Evolutionary conservation across 2,113 vertebrate species (phyloP), one percentile per base, ranked within the genome.

Genomic region (Aphyosemion australe): DNA sequence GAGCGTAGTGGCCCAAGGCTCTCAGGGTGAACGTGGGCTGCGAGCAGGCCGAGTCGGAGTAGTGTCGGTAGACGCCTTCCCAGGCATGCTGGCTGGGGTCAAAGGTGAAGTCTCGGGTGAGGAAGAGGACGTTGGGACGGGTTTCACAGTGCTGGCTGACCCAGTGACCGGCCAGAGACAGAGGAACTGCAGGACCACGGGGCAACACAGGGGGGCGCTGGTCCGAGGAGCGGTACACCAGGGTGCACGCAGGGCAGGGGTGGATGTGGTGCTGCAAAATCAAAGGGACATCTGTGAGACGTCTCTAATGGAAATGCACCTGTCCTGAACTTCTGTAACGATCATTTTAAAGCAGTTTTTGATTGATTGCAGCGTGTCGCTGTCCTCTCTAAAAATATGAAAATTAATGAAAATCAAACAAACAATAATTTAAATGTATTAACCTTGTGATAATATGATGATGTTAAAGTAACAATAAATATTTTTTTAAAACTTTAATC

Each of bases 31-130:
- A 97, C 0, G 94, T 96, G 4, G 93, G 94, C 58, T 89, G 92
- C 3, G 77, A 85, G 91, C 96, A 97, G 69, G 87, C 74, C 0
- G 95, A 93, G 89, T 98, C 96, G 0, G 93, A 93, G 88, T 95
- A 97, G 90, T 97, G 95, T 0, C 71, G 89, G 85, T 96, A 97
- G 3, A 82, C 57, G 0, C 96, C 96, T 50, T 96, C 92, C 96
- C 96, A 96, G 21, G 88, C 84, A 21, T 89, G 93, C 58, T 82
- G 91, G 15, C 67, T 82, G 0, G 87, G 84, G 0, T 93, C 82
- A 76, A 98, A 96, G 0, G 84, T 91, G 89, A 97, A 94, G 81
- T 92, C 91, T 6, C 95, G 72, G 34, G 93, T 96, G 56, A 97
- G 94, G 87, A 97, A 97, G 61, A 98, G 95, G 76, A 95, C 89